Evolutionary conservation across 1,140 invertebrate species (phyloP).

Genomic region (Drosophila ambigua): DNA sequence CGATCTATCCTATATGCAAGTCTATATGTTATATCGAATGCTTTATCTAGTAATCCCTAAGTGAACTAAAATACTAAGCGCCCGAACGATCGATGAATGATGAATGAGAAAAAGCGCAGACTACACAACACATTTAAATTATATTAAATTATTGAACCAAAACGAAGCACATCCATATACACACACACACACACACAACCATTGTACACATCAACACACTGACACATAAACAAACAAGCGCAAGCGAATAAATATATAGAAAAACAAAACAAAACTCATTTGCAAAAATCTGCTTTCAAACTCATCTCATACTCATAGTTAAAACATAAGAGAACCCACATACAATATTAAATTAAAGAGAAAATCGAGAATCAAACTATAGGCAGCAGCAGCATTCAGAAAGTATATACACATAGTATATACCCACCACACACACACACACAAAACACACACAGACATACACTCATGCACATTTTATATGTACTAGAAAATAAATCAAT

Average conservation of each 20-base stretch:
- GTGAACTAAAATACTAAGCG: conserved; percentile 30
- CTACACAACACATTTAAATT: conserved; percentile 71
- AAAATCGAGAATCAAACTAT: conserved; percentile 32
- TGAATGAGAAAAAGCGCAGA: conserved; percentile 20
- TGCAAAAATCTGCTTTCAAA: conserved; percentile 77
- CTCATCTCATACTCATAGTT: conserved; percentile 81
- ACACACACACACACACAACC: conserved; percentile 35
- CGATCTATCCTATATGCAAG: conserved; percentile 21
- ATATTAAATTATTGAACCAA: conserved; percentile 81
- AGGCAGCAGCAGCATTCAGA: conserved; percentile 59
- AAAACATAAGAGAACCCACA: conserved; percentile 61
- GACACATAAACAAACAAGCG: conserved; percentile 40
- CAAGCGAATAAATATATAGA: conserved; percentile 54
- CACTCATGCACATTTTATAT: conserved; percentile 66
- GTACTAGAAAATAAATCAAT: conserved; percentile 64
- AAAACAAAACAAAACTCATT: conserved; percentile 50
- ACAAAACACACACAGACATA: conserved; percentile 20
- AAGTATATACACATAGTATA: conserved; percentile 2
- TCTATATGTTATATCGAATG: conserved; percentile 71
- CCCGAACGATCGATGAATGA: conserved; percentile 15
- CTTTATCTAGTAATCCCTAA: conserved; percentile 76
- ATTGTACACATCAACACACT: conserved; percentile 56
- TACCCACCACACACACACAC: conserved; percentile 11
- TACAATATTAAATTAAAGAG: conserved; percentile 31
- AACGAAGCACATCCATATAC: conserved; percentile 60